Conservation (phyloP, 2,797 vertebrate genomes). For the Platyrinchus mystaceus region DNA sequence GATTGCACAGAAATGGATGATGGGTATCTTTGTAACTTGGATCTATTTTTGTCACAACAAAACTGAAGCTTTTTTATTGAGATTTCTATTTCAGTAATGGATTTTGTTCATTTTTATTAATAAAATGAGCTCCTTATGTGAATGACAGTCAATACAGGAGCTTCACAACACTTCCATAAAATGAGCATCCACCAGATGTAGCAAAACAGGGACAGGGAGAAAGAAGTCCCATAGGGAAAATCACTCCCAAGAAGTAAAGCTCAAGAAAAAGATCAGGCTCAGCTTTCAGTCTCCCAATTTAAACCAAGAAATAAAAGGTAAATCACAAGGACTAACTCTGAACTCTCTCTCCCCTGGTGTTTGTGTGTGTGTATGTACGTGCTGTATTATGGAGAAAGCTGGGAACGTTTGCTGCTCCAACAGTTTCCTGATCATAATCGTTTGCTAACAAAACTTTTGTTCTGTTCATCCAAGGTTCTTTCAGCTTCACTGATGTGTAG, state of each 20-base stretch:
- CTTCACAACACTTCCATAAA: neutral
- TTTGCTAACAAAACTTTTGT: neutral
- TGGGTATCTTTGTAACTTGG: neutral
- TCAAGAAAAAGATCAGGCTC: neutral
- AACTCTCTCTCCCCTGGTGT: neutral
- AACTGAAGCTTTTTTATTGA: neutral
- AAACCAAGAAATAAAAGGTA: neutral
- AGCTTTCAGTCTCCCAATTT: neutral
- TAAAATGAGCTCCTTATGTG: neutral
- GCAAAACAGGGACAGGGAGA: neutral
- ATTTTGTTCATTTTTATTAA: neutral
- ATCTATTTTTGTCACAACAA: neutral
- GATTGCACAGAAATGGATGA: neutral
- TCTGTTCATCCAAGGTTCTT: neutral
- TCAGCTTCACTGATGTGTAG: neutral
- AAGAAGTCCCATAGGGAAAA: neutral
- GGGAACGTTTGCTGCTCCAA: neutral
- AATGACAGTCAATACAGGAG: neutral
- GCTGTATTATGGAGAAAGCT: neutral
- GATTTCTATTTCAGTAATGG: neutral
- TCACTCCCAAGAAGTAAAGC: neutral
- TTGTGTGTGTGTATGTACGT: rapidly evolving
- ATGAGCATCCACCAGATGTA: neutral
- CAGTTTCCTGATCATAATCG: neutral
- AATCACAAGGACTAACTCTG: neutral